Conservation (phyloP, 2,888 invertebrate genomes). For the Mycalesis mineus region DNA sequence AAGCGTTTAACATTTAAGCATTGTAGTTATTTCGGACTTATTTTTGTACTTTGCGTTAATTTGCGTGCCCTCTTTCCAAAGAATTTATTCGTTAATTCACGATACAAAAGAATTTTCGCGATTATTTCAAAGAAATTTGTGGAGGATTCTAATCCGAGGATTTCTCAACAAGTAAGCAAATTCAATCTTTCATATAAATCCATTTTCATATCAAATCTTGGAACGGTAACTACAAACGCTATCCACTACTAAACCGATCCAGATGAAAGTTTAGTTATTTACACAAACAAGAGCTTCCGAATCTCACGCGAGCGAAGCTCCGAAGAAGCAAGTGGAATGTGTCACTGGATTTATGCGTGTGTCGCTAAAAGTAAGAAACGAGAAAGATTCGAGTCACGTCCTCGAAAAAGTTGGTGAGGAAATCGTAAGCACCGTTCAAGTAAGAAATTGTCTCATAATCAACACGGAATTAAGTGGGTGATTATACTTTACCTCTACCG, state of each 20-base stretch:
- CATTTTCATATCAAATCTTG: no score
- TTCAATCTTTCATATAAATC: no score
- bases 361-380: constrained; percentile 49
- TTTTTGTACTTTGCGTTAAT: constrained; percentile 25
- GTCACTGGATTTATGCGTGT: constrained; percentile 41
- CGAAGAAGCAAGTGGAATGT: constrained; percentile 29
- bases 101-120: not conserved
- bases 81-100: not conserved
- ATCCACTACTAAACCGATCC: no score
- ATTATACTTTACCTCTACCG: not conserved
- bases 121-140: no score
- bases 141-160: no score
- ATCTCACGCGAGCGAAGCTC: no score
- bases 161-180: no score
- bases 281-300: no score
- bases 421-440: constrained; percentile 46
- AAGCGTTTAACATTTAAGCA: constrained; percentile 26
- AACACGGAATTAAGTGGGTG: constrained; percentile 33
- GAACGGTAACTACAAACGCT: no score
- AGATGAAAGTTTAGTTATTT: no score
- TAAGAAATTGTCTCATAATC: constrained; percentile 42
- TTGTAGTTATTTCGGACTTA: constrained; percentile 29
- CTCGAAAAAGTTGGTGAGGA: constrained; percentile 38
- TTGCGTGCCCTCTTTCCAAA: constrained; percentile 16
- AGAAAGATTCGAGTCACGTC: constrained; percentile 61